phyloP scores from a whole-genome alignment of 1,140 invertebrate genomes.

The Lepidurus packardi region DNA sequence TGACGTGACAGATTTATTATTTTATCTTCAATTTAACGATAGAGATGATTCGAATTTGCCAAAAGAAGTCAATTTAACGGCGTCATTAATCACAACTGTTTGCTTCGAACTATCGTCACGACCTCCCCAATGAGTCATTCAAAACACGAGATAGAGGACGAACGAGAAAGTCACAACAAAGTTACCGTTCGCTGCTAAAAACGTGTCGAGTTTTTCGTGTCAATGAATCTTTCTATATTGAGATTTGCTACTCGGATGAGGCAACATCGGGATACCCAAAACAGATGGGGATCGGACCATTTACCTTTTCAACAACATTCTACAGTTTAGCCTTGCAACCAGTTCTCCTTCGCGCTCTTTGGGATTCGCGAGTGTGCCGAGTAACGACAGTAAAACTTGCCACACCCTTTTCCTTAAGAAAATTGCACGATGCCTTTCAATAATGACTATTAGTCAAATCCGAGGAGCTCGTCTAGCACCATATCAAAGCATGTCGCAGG shows the following conservation, averaged over 20 bases:
- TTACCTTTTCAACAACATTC: not conserved
- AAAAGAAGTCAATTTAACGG: no score
- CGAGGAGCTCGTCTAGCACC: not conserved
- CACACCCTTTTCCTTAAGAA: not conserved
- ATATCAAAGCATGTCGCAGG: not conserved
- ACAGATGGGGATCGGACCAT: not conserved
- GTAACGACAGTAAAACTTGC: not conserved
- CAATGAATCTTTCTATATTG: no score
- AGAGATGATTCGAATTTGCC: no score
- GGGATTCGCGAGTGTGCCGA: not conserved
- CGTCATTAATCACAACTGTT: no score
- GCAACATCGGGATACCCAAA: not conserved
- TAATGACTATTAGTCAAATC: constrained; percentile 4
- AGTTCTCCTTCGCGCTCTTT: not conserved
- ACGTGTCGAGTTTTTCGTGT: no score
- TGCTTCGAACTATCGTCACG: no score
- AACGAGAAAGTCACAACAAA: no score
- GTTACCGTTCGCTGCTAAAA: no score
- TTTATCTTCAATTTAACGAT: no score
- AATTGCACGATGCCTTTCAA: constrained; percentile 1
- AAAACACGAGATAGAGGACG: no score
- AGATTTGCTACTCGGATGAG: not conserved
- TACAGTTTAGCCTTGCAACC: not conserved
- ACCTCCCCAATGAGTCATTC: no score
- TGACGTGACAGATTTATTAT: no score